Conservation (phyloP, 2,113 vertebrate species). For the Pteruthius melanotis region DNA sequence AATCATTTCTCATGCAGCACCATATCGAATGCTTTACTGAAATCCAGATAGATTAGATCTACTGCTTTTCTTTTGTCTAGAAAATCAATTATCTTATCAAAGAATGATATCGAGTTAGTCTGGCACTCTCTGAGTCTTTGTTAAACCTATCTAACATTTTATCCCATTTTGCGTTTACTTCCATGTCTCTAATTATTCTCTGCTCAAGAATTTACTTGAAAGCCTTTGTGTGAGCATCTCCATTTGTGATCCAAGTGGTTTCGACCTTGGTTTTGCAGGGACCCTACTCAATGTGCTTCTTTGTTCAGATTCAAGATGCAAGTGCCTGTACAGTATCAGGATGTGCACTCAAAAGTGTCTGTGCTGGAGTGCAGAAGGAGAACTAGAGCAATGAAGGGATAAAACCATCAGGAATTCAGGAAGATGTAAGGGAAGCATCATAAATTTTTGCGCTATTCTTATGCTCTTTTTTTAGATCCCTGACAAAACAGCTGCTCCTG, state of each 20-base stretch:
- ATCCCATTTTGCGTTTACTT: not conserved
- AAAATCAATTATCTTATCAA: conserved; percentile 63
- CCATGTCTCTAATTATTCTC: not conserved
- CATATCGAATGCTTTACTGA: conserved; percentile 15
- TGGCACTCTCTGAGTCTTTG: not conserved
- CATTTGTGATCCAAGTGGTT: not conserved
- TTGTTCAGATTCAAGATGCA: not conserved
- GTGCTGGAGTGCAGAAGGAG: not conserved
- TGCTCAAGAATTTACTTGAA: not conserved
- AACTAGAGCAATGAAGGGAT: not conserved
- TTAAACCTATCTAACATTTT: conserved; percentile 6
- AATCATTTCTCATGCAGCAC: conserved; percentile 24
- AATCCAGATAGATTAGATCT: conserved; percentile 50
- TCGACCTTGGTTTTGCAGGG: not conserved
- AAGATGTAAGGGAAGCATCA: not conserved
- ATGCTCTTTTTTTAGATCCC: not conserved
- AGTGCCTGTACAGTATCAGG: not conserved
- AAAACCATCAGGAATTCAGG: not conserved
- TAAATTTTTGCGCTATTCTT: not conserved
- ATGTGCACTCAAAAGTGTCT: not conserved
- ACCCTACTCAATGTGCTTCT: not conserved
- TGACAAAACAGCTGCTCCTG: not conserved
- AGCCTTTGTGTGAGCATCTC: not conserved
- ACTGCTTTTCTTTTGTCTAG: conserved; percentile 41
- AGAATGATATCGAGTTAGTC: conserved; percentile 34